Conservation (phyloP, 1,140 invertebrate genomes). For the Mya arenaria region DNA sequence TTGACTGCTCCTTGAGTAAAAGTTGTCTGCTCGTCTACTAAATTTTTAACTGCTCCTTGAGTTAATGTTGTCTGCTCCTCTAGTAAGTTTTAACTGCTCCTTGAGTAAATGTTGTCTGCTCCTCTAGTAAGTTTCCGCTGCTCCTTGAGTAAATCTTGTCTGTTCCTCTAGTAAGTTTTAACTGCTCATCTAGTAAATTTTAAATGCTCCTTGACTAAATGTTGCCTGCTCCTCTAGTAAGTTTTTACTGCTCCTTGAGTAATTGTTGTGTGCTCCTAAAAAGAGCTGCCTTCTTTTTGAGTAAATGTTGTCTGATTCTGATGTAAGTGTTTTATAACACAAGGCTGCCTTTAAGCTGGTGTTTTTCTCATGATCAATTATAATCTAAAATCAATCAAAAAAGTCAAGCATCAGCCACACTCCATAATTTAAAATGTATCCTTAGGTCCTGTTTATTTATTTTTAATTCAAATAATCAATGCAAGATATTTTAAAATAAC, state of each 20-base stretch:
- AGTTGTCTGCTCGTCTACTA: background rate
- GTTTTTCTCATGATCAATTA: too few species aligned
- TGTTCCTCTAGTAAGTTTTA: background rate
- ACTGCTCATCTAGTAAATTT: background rate
- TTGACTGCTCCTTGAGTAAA: background rate
- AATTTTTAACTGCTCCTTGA: background rate
- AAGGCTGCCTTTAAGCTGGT: too few species aligned
- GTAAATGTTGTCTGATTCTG: conserved; percentile 11
- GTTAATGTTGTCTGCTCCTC: background rate
- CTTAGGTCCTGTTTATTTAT: too few species aligned
- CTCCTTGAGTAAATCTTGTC: background rate
- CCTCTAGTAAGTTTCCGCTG: conserved; percentile 25
- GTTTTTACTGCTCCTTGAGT: background rate
- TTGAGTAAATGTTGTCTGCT: background rate
- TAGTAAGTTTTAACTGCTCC: background rate
- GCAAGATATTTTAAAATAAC: too few species aligned
- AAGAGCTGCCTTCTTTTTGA: background rate
- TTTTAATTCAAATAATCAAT: too few species aligned
- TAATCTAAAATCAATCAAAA: too few species aligned
- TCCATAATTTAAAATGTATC: too few species aligned
- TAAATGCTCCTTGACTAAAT: conserved; percentile 2
- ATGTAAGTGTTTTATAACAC: background rate
- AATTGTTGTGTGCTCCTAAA: background rate
- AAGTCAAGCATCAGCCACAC: too few species aligned
- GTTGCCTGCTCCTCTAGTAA: background rate